Percentiles rank a stretch among this genome's conserved stretches.
Evolutionary conservation across 2,888 invertebrate genomes (phyloP).

Genomic region (Tetranychus piercei): DNA sequence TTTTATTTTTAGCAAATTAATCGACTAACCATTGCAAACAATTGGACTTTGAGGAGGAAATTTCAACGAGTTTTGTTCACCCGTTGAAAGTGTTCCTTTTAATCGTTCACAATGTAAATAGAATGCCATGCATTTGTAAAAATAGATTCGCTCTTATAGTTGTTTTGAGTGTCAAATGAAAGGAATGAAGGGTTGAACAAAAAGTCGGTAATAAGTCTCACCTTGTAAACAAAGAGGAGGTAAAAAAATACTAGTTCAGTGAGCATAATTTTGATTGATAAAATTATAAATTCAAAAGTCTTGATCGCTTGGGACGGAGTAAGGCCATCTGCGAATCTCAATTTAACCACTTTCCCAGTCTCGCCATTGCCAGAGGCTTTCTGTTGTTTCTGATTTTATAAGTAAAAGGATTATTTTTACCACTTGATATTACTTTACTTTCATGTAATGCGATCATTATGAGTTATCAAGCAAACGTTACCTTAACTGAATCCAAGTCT

Average conservation of each 20-base stretch:
- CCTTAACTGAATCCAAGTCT: neutral
- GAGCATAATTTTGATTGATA: conserved; percentile 19
- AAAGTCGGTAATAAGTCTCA: neutral
- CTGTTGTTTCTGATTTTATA: neutral
- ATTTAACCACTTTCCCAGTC: neutral
- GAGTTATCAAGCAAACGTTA: neutral
- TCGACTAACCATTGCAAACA: too few species aligned
- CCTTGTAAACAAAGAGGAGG: conserved; percentile 20
- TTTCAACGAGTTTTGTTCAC: too few species aligned
- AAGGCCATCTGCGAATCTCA: conserved; percentile 11
- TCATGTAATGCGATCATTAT: neutral
- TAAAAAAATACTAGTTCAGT: conserved; percentile 21
- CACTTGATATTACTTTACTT: neutral
- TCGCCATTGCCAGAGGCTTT: neutral
- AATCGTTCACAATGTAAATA: too few species aligned
- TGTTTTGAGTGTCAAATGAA: neutral
- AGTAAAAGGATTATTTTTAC: neutral
- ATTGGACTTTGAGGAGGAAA: too few species aligned
- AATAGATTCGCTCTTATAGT: neutral
- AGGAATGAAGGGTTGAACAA: neutral
- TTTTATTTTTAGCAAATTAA: too few species aligned
- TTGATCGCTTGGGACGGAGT: conserved; percentile 16
- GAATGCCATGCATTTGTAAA: neutral
- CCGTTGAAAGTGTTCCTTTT: too few species aligned
- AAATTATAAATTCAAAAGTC: conserved; percentile 16